Percentiles rank a stretch among this genome's conserved stretches.
Conservation (phyloP, 1,140 invertebrate species). For the Pseudomyrmex flavicornis region DNA sequence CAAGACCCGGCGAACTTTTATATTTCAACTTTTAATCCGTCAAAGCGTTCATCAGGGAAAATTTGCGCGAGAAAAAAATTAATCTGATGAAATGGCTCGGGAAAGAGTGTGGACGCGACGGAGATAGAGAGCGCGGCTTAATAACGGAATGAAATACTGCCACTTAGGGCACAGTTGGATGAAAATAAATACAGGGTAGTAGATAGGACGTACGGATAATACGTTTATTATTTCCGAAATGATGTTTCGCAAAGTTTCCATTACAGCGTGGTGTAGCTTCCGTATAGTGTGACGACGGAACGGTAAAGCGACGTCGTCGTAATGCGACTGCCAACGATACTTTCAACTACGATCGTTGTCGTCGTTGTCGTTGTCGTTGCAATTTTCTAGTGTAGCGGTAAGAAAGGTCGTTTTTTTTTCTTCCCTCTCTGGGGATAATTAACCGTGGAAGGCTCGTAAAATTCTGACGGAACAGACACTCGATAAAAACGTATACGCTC, state of each 20-base stretch:
- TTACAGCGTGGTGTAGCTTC: slow-evolving; percentile 7
- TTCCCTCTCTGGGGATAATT: slow-evolving; percentile 10
- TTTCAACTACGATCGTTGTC: not conserved
- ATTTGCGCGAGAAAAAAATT: slow-evolving; percentile 46
- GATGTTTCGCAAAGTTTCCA: slow-evolving; percentile 51
- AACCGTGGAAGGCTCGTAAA: slow-evolving; percentile 21
- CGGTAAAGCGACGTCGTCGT: slow-evolving; percentile 1
- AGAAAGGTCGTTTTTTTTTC: slow-evolving; percentile 26
- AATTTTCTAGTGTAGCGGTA: slow-evolving; percentile 36
- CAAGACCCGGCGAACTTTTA: slow-evolving; percentile 23
- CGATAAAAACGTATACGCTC: slow-evolving; percentile 23
- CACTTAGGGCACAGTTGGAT: slow-evolving; percentile 34
- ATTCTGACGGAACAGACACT: slow-evolving; percentile 26
- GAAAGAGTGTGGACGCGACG: slow-evolving; percentile 25
- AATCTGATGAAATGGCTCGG: slow-evolving; percentile 52
- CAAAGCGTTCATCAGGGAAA: slow-evolving; percentile 55
- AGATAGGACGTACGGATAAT: slow-evolving; percentile 47
- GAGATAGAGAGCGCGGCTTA: slow-evolving; percentile 37
- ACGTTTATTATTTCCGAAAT: slow-evolving; percentile 52
- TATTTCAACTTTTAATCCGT: slow-evolving; percentile 62
- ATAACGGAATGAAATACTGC: slow-evolving; percentile 59
- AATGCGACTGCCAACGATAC: slow-evolving; percentile 19
- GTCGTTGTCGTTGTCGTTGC: not conserved
- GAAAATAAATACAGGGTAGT: slow-evolving; percentile 42
- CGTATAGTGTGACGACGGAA: slow-evolving; percentile 3